phyloP scores from a whole-genome alignment of 2,113 vertebrate species.

The Leptocoma aspasia region DNA sequence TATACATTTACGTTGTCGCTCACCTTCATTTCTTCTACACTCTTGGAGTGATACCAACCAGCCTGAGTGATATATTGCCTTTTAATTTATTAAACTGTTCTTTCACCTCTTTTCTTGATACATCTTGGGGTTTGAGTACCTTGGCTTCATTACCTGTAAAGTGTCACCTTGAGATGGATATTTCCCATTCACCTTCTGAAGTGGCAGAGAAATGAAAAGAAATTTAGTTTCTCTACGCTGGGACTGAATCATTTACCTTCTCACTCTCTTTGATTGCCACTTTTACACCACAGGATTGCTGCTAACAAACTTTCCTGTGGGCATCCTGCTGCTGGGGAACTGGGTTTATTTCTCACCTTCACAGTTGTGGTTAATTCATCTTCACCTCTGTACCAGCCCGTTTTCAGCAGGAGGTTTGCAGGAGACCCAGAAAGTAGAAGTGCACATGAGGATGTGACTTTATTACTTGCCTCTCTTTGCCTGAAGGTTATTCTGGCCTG shows the following conservation, averaged over 20 bases:
- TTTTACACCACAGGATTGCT: neutral
- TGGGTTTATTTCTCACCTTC: neutral
- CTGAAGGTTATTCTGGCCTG: neutral
- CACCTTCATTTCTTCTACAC: slow-evolving; percentile 3
- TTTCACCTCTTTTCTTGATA: neutral
- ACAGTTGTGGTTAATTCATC: neutral
- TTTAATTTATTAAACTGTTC: slow-evolving; percentile 51
- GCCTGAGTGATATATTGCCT: slow-evolving; percentile 12
- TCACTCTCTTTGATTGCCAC: neutral
- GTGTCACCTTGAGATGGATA: slow-evolving; percentile 43
- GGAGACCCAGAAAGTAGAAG: neutral
- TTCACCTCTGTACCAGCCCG: neutral
- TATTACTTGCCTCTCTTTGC: neutral
- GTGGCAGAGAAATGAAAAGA: neutral
- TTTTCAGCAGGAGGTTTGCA: neutral
- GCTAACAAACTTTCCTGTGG: neutral
- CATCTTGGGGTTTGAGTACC: neutral
- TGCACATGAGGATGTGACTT: neutral
- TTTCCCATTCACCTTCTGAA: slow-evolving; percentile 41
- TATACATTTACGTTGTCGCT: rapidly evolving
- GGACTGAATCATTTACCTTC: neutral
- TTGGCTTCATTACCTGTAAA: slow-evolving; percentile 20
- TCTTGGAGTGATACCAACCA: slow-evolving; percentile 22
- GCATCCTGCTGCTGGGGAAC: neutral
- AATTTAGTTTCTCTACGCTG: neutral